Conservation (phyloP, 2,113 vertebrate genomes). For the Machaerirhynchus nigripectus region DNA sequence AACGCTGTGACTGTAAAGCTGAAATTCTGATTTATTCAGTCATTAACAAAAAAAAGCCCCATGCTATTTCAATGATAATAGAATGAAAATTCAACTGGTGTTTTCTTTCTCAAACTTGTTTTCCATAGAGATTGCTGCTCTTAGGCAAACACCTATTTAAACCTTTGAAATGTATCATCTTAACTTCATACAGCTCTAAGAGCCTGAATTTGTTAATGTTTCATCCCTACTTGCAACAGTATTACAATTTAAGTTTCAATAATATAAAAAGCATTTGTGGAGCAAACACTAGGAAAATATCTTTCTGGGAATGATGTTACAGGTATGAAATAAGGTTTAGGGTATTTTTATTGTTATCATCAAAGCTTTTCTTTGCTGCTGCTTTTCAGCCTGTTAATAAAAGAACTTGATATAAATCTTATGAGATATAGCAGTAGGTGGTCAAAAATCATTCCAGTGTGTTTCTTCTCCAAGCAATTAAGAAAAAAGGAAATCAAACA, state of each 20-base stretch:
- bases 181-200: constrained; percentile 45
- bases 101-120: constrained; percentile 66
- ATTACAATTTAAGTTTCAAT: constrained; percentile 61
- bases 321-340: constrained; percentile 19
- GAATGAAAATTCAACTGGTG: constrained; percentile 67
- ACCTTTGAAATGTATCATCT: constrained; percentile 56
- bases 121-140: constrained; percentile 54
- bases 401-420: constrained; percentile 9
- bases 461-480: constrained; percentile 46
- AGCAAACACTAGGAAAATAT: constrained; percentile 8
- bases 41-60: constrained; percentile 63
- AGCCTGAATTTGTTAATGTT: constrained; percentile 56
- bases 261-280: constrained; percentile 50
- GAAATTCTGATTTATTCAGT: constrained; percentile 71
- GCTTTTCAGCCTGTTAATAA: constrained; percentile 37
- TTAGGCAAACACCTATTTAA: constrained; percentile 70
- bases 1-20: constrained; percentile 47
- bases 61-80: constrained; percentile 63
- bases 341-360: background rate
- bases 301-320: constrained; percentile 17
- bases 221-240: constrained; percentile 39
- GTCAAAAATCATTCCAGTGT: constrained; percentile 12
- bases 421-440: constrained; percentile 3
- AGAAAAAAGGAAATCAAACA: constrained; percentile 33
- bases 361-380: constrained; percentile 11